Percentiles rank a stretch among this genome's conserved stretches.
phyloP scores from a whole-genome alignment of 2,797 vertebrate species.

The Knipowitschia caucasica region DNA sequence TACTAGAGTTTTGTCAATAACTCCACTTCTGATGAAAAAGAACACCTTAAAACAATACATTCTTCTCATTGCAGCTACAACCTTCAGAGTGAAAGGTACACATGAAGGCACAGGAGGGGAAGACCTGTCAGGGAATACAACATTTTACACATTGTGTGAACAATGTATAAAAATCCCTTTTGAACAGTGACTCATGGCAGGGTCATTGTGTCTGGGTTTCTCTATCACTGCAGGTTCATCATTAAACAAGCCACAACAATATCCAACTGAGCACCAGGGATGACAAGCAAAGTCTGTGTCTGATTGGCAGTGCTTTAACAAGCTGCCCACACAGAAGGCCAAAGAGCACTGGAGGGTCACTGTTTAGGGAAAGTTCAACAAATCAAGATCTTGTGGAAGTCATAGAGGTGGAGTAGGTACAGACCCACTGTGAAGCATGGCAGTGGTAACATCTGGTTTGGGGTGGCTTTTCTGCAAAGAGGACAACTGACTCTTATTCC shows the following conservation, averaged over 20 bases:
- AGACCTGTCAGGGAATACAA: not conserved
- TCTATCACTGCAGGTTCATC: slow-evolving; percentile 35
- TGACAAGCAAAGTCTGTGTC: slow-evolving; percentile 31
- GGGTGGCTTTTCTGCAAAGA: no score
- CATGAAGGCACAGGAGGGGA: not conserved
- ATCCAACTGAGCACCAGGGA: slow-evolving; percentile 53
- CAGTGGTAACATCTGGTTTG: no score
- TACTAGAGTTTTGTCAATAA: not conserved
- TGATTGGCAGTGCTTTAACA: slow-evolving; percentile 72
- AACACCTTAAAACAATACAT: slow-evolving; percentile 2
- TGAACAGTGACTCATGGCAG: slow-evolving; percentile 14
- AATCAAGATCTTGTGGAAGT: slow-evolving; percentile 55
- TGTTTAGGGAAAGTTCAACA: slow-evolving; percentile 43
- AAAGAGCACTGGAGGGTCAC: slow-evolving; percentile 45
- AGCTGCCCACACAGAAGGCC: slow-evolving; percentile 38
- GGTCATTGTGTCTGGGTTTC: slow-evolving; percentile 18
- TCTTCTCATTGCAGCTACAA: not conserved
- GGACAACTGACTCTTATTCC: no score
- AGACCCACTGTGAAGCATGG: no score
- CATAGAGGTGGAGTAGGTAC: no score
- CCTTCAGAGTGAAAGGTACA: not conserved
- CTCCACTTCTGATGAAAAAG: not conserved
- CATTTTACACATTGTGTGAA: slow-evolving; percentile 5
- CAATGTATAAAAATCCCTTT: slow-evolving; percentile 21
- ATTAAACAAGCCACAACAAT: slow-evolving; percentile 39